Conservation (phyloP, 2,113 vertebrate species). For the Dipodomys merriami region DNA sequence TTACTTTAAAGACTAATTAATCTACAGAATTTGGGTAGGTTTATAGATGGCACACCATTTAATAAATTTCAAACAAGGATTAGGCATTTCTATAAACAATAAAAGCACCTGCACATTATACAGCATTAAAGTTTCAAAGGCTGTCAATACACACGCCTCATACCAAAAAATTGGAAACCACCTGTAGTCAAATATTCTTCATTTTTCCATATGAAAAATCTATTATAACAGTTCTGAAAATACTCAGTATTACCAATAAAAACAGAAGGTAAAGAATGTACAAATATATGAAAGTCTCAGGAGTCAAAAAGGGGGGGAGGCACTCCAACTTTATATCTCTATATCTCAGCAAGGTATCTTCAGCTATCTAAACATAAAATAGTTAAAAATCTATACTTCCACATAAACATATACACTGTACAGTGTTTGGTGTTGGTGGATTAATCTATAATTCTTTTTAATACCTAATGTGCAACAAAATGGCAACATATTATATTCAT, state of each 20-base stretch:
- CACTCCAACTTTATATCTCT: background rate
- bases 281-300: constrained; percentile 18
- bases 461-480: background rate
- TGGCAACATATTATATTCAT: background rate
- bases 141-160: background rate
- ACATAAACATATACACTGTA: background rate
- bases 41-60: constrained; percentile 47
- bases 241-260: constrained; percentile 12
- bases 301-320: background rate
- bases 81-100: constrained; percentile 59
- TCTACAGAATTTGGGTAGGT: constrained; percentile 33
- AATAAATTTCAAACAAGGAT: constrained; percentile 60
- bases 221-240: constrained; percentile 35
- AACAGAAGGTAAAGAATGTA: background rate
- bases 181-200: constrained; percentile 33
- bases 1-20: constrained; percentile 54
- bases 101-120: constrained; percentile 60
- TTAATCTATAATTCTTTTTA: background rate
- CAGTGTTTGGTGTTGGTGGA: background rate
- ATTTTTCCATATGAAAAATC: background rate
- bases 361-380: background rate
- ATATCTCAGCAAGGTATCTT: constrained; percentile 30
- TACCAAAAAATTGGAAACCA: constrained; percentile 59
- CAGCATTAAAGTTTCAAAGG: constrained; percentile 53
- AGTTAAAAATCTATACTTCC: constrained; percentile 17